Percentiles rank a stretch among this genome's conserved stretches.
Conservation (phyloP, 2,888 invertebrate genomes). For the Tenthredo mesomela region DNA sequence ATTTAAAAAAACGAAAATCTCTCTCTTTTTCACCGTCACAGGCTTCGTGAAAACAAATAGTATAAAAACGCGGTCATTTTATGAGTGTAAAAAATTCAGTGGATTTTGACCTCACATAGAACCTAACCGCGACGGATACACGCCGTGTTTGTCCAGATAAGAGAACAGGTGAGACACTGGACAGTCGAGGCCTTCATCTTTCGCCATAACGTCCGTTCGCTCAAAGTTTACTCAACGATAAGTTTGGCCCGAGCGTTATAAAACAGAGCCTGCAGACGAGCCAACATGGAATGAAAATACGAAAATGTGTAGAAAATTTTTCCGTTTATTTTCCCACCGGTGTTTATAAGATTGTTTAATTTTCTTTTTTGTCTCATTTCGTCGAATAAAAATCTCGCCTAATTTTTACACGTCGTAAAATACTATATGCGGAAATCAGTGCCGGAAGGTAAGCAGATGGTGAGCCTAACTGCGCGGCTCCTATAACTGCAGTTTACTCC, state of each 20-base stretch:
- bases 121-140: constrained; percentile 65
- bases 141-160: constrained; percentile 74
- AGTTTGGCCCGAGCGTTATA: constrained; percentile 56
- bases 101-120: constrained; percentile 29
- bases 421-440: not conserved
- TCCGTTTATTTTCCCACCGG: not conserved
- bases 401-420: not conserved
- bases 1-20: not conserved
- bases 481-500: not conserved
- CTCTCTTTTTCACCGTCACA: not conserved
- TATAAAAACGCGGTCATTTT: constrained; percentile 31
- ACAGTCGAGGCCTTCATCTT: constrained; percentile 75
- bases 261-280: constrained; percentile 11
- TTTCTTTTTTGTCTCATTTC: not conserved
- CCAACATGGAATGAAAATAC: not conserved
- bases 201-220: constrained; percentile 58
- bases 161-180: constrained; percentile 75
- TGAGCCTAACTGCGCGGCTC: not conserved
- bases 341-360: not conserved
- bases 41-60: not conserved
- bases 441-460: constrained; percentile 46
- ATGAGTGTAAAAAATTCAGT: constrained; percentile 36
- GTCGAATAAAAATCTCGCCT: not conserved
- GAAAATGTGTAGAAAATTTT: not conserved
- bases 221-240: constrained; percentile 71